These are phyloP conservation scores for Hypomesus transpacificus DNA, from an alignment of 2,113 vertebrate species.

Conservation along the genomic window DNA sequence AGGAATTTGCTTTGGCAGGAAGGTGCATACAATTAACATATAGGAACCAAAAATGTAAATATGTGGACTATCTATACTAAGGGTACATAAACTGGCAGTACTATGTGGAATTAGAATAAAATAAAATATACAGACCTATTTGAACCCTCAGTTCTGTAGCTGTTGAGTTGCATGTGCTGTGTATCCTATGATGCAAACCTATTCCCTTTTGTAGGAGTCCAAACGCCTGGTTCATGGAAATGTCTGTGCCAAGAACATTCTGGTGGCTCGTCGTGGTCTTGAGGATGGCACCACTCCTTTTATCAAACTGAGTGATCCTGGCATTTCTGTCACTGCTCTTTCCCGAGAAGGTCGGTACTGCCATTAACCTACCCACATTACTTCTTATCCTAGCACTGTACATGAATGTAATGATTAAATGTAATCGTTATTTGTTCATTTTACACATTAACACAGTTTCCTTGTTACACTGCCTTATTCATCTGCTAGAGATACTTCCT, in stretches of 20 bases:
- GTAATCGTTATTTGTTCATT: too few relatives aligned
- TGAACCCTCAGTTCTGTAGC: neutral
- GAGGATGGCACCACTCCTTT: slow-evolving; percentile 76
- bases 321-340: slow-evolving; percentile 78
- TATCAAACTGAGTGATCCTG: slow-evolving; percentile 90
- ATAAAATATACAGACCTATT: too few relatives aligned
- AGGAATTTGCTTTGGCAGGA: too few relatives aligned
- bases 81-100: too few relatives aligned
- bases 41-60: too few relatives aligned
- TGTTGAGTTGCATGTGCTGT: neutral
- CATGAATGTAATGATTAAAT: too few relatives aligned
- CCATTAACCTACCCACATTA: neutral
- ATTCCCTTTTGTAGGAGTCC: slow-evolving; percentile 75
- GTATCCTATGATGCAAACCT: neutral
- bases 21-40: too few relatives aligned
- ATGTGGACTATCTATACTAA: too few relatives aligned
- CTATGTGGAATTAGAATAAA: too few relatives aligned
- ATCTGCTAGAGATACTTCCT: slow-evolving; percentile 53
- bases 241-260: slow-evolving; percentile 89
- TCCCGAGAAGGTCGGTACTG: slow-evolving; percentile 76
- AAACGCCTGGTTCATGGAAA: slow-evolving; percentile 87
- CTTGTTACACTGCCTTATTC: neutral
- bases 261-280: slow-evolving; percentile 81
- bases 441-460: too few relatives aligned
- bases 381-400: too few relatives aligned